Conservation (phyloP, 2,888 invertebrate genomes). For the Scrobipalpa costella region DNA sequence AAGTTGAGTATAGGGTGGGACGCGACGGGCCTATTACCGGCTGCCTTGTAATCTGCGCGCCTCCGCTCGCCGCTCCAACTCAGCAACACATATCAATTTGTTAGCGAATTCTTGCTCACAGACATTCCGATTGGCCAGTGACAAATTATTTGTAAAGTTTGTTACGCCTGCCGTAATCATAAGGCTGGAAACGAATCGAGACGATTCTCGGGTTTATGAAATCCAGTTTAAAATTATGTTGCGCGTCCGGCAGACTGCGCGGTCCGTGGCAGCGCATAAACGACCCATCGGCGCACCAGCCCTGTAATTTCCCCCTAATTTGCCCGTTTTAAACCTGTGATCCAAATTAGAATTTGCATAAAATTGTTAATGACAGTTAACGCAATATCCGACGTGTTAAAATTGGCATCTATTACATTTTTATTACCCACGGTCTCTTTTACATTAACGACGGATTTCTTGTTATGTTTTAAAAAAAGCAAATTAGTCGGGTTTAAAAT, state of each 20-base stretch:
- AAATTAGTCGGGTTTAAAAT: conserved; percentile 2
- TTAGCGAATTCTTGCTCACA: conserved; percentile 54
- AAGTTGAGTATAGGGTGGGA: conserved; percentile 79
- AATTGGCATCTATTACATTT: conserved; percentile 61
- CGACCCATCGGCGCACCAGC: conserved; percentile 63
- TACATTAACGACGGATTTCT: conserved; percentile 55
- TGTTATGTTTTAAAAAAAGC: conserved; percentile 40
- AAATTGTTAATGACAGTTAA: conserved; percentile 74
- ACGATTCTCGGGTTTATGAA: conserved; percentile 19
- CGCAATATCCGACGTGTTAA: conserved; percentile 68
- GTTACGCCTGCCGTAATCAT: conserved; percentile 20
- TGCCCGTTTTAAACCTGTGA: conserved; percentile 68
- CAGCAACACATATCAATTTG: conserved; percentile 69
- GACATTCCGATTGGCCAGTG: conserved; percentile 45
- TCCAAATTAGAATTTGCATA: conserved; percentile 75
- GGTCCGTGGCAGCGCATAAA: conserved; percentile 58
- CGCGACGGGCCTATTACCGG: conserved; percentile 69
- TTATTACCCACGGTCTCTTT: conserved; percentile 45
- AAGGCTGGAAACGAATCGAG: conserved; percentile 14
- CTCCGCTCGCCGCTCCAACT: conserved; percentile 53
- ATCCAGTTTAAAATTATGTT: conserved; percentile 18
- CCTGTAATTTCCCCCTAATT: conserved; percentile 74
- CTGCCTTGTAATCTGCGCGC: conserved; percentile 75
- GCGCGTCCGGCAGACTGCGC: conserved; percentile 39
- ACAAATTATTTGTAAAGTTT: conserved; percentile 30